Evolutionary conservation across 2,113 vertebrate species (phyloP).

Genomic region (Microtus oregoni): DNA sequence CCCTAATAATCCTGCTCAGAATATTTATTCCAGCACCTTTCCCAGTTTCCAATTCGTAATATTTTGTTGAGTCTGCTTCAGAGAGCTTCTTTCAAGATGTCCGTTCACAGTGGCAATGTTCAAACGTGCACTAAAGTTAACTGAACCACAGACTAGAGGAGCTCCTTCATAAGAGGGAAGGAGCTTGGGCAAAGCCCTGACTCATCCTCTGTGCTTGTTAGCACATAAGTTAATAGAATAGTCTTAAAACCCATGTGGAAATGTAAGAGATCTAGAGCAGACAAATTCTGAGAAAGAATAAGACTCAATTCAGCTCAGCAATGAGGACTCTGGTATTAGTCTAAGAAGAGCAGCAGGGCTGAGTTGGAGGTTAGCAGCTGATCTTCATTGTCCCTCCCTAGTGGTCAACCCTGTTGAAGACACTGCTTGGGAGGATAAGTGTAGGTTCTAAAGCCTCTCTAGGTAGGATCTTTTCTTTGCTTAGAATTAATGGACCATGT

Average conservation of each 20-base stretch:
- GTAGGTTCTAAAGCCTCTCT: not conserved
- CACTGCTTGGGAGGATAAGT: not conserved
- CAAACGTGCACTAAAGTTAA: slow-evolving; percentile 76
- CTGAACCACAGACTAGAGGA: slow-evolving; percentile 73
- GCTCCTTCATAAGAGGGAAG: slow-evolving; percentile 75
- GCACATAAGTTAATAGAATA: not conserved
- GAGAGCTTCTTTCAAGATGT: slow-evolving; percentile 76
- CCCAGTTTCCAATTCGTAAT: slow-evolving; percentile 44
- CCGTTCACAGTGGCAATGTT: slow-evolving; percentile 87
- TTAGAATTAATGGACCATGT: not conserved
- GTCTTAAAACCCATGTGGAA: not conserved
- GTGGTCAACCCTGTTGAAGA: not conserved
- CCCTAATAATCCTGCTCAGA: not conserved
- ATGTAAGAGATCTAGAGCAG: not conserved
- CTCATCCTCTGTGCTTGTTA: not conserved
- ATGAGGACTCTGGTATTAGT: not conserved
- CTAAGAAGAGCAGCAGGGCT: not conserved
- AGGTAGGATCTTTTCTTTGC: not conserved
- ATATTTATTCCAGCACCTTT: slow-evolving; percentile 61
- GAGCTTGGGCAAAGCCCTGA: too few relatives aligned
- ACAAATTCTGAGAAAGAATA: not conserved
- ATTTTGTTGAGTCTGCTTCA: slow-evolving; percentile 76
- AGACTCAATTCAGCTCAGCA: not conserved
- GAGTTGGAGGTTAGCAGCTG: not conserved
- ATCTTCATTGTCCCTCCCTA: not conserved